These are phyloP conservation scores for Loriculus beryllinus DNA, from an alignment of 2,797 vertebrate genomes.

Conservation along the genomic window DNA sequence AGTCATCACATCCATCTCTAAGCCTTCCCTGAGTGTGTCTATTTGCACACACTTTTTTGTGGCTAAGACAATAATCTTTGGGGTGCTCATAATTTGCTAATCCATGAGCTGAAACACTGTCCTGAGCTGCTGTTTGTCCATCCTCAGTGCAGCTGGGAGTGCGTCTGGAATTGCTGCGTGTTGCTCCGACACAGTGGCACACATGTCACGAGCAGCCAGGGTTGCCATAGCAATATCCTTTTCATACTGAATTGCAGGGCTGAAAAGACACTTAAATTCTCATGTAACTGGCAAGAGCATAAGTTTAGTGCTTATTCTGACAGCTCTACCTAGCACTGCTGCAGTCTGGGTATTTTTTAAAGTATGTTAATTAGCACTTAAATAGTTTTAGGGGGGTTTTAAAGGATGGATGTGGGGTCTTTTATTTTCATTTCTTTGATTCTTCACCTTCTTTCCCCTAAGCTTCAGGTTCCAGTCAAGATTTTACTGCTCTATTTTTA, in stretches of 20 bases:
- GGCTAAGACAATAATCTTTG: neutral
- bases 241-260: neutral
- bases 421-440: slow-evolving; percentile 56
- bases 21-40: neutral
- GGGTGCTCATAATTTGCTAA: neutral
- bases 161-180: neutral
- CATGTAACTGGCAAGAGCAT: slow-evolving; percentile 48
- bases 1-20: fast-evolving
- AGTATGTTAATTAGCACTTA: slow-evolving; percentile 64
- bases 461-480: slow-evolving; percentile 51
- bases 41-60: neutral
- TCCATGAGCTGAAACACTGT: neutral
- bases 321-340: slow-evolving; percentile 55
- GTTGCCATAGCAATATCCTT: slow-evolving; percentile 61
- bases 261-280: slow-evolving; percentile 59
- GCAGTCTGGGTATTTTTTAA: slow-evolving; percentile 59
- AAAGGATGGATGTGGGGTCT: slow-evolving; percentile 22
- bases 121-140: neutral
- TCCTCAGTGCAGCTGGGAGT: neutral
- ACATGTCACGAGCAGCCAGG: slow-evolving; percentile 35
- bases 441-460: slow-evolving; percentile 39
- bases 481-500: slow-evolving; percentile 62
- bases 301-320: slow-evolving; percentile 67
- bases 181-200: slow-evolving; percentile 31
- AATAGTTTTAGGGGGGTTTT: neutral